Conservation (phyloP, 2,113 vertebrate species). For the Odocoileus hemionus region DNA sequence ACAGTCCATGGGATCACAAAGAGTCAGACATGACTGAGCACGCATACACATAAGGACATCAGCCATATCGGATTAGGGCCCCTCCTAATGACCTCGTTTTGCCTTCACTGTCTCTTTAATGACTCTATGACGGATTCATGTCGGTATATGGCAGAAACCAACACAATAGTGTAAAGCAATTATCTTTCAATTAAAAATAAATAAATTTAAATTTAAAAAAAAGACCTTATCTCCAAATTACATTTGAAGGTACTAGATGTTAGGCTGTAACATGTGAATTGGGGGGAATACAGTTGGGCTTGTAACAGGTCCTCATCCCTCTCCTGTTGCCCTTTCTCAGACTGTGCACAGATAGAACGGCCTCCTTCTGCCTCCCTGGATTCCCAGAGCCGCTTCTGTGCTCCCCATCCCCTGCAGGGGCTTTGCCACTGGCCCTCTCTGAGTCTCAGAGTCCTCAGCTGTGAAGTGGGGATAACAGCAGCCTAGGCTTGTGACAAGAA, state of each 20-base stretch:
- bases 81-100: not conserved
- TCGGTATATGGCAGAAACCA: not conserved
- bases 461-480: not conserved
- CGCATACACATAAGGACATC: not conserved
- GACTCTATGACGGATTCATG: not conserved
- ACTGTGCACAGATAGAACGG: not conserved
- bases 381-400: too few relatives aligned
- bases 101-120: not conserved
- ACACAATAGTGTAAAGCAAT: not conserved
- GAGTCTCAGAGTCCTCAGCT: not conserved
- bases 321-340: not conserved
- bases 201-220: not conserved
- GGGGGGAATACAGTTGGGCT: not conserved
- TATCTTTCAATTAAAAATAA: not conserved
- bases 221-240: not conserved
- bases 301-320: not conserved
- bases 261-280: not conserved
- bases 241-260: not conserved
- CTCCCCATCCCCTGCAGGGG: too few relatives aligned
- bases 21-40: not conserved
- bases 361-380: not conserved
- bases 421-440: not conserved
- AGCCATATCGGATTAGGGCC: not conserved
- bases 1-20: not conserved
- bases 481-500: not conserved